A percentile compares a stretch with the other conserved stretches of the same genome.
phyloP scores from a whole-genome alignment of 2,797 vertebrate genomes.

The Sarcoramphus papa region DNA sequence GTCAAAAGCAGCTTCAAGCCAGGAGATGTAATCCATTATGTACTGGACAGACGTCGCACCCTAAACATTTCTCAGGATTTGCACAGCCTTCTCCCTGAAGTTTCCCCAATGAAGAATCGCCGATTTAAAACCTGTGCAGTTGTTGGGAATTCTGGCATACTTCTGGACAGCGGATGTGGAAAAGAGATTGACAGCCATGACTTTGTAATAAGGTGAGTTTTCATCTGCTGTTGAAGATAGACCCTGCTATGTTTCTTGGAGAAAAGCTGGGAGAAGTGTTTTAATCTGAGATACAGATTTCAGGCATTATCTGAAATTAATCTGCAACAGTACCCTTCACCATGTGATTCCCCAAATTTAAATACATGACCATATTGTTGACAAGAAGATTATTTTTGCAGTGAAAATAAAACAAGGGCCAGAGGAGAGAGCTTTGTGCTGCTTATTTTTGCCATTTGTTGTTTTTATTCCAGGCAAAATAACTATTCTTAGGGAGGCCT shows the following conservation, averaged over 20 bases:
- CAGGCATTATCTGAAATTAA: not conserved
- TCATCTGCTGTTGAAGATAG: not conserved
- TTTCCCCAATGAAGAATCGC: conserved; percentile 86
- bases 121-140: conserved; percentile 85
- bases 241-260: not conserved
- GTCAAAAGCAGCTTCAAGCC: conserved; percentile 87
- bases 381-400: not conserved
- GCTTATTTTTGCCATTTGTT: not conserved
- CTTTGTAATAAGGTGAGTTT: conserved; percentile 85
- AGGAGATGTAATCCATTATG: conserved; percentile 85
- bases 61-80: conserved; percentile 83
- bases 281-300: not conserved
- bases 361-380: not conserved
- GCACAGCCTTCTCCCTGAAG: conserved; percentile 84
- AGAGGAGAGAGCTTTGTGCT: not conserved
- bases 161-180: conserved; percentile 84
- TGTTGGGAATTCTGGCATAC: conserved; percentile 88
- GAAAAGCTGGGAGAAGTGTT: conserved; percentile 14
- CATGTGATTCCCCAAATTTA: not conserved
- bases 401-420: not conserved
- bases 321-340: not conserved
- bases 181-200: conserved; percentile 86
- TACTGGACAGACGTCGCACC: conserved; percentile 83
- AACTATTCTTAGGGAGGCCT: not conserved
- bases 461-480: not conserved